Percentiles rank a stretch among this genome's conserved stretches.
Evolutionary conservation across 2,888 invertebrate genomes (phyloP).

Genomic region (Drosophila tripunctata): DNA sequence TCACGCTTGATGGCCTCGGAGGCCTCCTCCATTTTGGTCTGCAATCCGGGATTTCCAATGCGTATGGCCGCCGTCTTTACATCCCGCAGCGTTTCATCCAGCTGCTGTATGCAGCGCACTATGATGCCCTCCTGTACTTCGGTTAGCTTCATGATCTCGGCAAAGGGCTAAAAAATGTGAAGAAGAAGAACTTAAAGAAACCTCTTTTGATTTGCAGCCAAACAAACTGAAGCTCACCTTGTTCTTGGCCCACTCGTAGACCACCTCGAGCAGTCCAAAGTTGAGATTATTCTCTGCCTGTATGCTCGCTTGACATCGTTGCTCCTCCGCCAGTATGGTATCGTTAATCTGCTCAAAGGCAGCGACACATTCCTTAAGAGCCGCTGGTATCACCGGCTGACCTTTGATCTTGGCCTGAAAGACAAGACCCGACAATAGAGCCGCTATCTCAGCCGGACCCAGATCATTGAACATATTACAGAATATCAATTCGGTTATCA

Average conservation of each 20-base stretch:
- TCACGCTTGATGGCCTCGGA: conserved; percentile 96
- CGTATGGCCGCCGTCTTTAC: conserved; percentile 96
- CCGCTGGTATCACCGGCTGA: conserved; percentile 84
- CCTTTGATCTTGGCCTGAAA: conserved; percentile 92
- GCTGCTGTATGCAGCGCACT: conserved; percentile 97
- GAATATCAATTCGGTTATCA: conserved; percentile 97
- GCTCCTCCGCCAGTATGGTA: conserved; percentile 88
- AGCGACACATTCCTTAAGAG: conserved; percentile 86
- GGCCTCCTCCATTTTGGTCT: conserved; percentile 97
- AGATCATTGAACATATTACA: conserved; percentile 94
- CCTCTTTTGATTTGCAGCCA: no score
- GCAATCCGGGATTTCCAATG: conserved; percentile 95
- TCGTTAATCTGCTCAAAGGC: conserved; percentile 89
- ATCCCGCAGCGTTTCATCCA: conserved; percentile 95
- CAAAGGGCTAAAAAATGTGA: conserved; percentile 93
- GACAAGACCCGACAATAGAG: conserved; percentile 95
- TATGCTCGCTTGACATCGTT: conserved; percentile 68
- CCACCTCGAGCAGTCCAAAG: conserved; percentile 96
- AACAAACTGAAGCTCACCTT: conserved; percentile 86
- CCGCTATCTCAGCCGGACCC: conserved; percentile 96
- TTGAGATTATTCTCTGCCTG: conserved; percentile 88
- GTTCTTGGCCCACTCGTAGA: conserved; percentile 97
- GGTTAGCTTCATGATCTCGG: conserved; percentile 95
- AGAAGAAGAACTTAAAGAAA: not conserved
- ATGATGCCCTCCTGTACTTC: conserved; percentile 99